Evolutionary conservation across 2,113 vertebrate species (phyloP).

Genomic region (Thunnus thynnus): DNA sequence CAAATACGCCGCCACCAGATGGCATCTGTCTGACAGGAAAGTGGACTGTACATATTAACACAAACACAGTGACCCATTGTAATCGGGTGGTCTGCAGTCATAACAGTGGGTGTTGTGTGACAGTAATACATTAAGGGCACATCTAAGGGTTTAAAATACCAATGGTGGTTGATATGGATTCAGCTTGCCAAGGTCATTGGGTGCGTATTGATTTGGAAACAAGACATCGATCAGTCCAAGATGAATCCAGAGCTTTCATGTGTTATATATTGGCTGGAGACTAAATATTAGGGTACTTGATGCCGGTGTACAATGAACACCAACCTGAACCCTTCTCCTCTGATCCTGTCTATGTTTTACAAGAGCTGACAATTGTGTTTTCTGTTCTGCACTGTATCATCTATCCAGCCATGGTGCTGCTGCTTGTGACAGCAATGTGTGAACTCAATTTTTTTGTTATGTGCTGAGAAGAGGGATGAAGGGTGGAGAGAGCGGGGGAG

Average conservation of each 20-base stretch:
- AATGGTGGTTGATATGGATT: neutral
- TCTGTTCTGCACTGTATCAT: conserved; percentile 43
- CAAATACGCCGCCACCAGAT: conserved; percentile 63
- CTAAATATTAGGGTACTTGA: conserved; percentile 1
- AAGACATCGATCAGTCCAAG: conserved; percentile 20
- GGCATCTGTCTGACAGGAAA: conserved; percentile 61
- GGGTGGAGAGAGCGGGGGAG: neutral
- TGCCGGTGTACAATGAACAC: conserved; percentile 12
- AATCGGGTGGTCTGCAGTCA: conserved; percentile 31
- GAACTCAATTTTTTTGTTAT: conserved; percentile 34
- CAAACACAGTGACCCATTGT: conserved; percentile 1
- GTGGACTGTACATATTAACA: neutral
- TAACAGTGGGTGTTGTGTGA: conserved; percentile 19
- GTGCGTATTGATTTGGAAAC: conserved; percentile 45
- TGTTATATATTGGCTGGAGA: neutral
- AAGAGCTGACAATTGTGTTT: conserved; percentile 58
- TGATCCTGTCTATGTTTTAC: conserved; percentile 45
- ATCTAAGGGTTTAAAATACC: neutral
- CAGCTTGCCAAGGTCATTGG: conserved; percentile 50
- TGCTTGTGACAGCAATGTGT: conserved; percentile 52
- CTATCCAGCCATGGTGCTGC: conserved; percentile 38
- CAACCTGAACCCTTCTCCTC: conserved; percentile 17
- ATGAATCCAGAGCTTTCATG: conserved; percentile 16
- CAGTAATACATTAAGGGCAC: conserved; percentile 1
- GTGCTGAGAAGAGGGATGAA: conserved; percentile 1